Evolutionary conservation across 92 coral and sea anemone genomes (phyloP), one percentile per base, ranked within the genome.

Genomic region (Desmophyllum pertusum): DNA sequence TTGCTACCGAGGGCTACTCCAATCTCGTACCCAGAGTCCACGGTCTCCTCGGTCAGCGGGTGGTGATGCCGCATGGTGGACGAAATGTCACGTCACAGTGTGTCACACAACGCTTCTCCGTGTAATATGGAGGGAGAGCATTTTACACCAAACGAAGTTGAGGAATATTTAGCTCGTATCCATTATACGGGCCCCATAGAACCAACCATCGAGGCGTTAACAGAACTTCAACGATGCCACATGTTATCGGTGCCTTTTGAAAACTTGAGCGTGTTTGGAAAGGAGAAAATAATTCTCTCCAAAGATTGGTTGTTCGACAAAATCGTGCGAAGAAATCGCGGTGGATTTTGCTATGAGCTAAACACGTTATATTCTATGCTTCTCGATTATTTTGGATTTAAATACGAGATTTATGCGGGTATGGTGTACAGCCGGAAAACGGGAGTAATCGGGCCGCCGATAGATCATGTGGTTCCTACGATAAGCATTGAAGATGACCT

Each of bases 301-400:
- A 75, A 76, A 62, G 84, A 75, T 6, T 80, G 85, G 84, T 74
- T 89, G 69, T 89, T 85, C 63, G 76, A 85, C 64, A 89, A 89
- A 72, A 52, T 89, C 62, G 83, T 89, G 35, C 73, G 63, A 15
- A 70, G 87, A 13, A 87, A 76, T 11, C 79, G 93, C 11, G 93
- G 93, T 3, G 93, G 93, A 37, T 42, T 89, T 85, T 89, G 93
- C 84, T 81, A 10, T 63, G 93, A 89, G n/a, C 80, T 89, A 1
- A 89, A 85, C 80, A 72, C 76, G 7, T 29, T 89, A n/a, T 89
- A 81, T 75, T 80, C 83, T 1, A 50, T 75, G 45, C 87, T 89
- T 30, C 87, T 89, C 17, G 72, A 51, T 27, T 76, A 65, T 74
- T 43, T 85, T 23, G 93, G 93, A 25, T 89, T 81, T 35, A 52